Evolutionary conservation across 2,113 vertebrate species (phyloP).

Genomic region (Piaya cayana): DNA sequence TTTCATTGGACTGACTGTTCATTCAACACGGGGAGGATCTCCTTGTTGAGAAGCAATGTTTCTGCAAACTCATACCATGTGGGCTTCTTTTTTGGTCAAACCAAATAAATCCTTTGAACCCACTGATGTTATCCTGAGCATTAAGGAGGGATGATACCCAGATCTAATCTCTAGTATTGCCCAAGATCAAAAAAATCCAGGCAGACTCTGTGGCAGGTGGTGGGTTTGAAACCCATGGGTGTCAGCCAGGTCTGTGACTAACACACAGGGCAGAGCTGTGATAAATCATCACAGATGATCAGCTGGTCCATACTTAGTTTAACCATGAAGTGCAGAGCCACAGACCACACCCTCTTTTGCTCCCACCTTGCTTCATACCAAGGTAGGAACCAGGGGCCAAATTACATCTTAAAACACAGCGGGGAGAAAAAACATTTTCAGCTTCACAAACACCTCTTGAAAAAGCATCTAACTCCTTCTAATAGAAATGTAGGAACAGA

Average conservation of each 20-base stretch:
- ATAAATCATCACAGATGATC: background rate
- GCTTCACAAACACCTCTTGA: background rate
- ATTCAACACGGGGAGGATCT: background rate
- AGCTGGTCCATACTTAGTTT: background rate
- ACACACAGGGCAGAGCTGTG: background rate
- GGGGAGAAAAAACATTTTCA: background rate
- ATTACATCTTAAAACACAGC: background rate
- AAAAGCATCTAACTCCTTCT: background rate
- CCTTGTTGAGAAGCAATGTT: background rate
- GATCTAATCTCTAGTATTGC: background rate
- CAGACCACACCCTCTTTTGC: rapidly evolving
- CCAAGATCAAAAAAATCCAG: background rate
- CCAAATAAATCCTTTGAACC: background rate
- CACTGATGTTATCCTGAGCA: background rate
- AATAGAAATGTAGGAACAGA: rapidly evolving
- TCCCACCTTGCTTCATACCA: background rate
- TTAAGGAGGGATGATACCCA: background rate
- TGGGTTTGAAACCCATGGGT: background rate
- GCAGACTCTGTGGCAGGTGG: background rate
- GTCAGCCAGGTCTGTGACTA: rapidly evolving
- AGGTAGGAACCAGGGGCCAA: background rate
- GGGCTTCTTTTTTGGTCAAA: background rate
- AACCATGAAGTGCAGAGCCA: background rate
- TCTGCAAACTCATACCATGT: background rate
- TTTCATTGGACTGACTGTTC: background rate